Evolutionary conservation across 53 echinoderm and acorn worm species (phyloP), one percentile per base, ranked within the genome.

Genomic region (Glandiceps talaboti): DNA sequence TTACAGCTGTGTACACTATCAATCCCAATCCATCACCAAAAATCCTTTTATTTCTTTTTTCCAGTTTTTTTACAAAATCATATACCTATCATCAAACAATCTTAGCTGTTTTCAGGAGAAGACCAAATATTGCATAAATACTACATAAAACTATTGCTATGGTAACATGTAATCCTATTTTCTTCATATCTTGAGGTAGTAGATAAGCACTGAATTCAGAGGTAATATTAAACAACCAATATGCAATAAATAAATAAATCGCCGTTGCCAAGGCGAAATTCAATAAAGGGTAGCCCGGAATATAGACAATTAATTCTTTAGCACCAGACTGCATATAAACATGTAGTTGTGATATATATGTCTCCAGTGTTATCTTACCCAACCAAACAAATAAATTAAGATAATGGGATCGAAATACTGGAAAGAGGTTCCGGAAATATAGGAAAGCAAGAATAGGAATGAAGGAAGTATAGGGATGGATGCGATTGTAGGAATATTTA

Each of bases 301-400:
- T 82, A 82, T 88, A 93, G 27, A 88, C 85, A 30, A 93, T 93
- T 14, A 87, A 76, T 29, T 83, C 74, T 25, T 73, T 87, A 28
- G 92, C 90, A 32, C 73, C 82, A 33, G 64, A 82, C 85, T 92
- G 92, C 84, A 93, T 81, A 80, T 89, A 89, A 76, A 93, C 80
- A 77, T 93, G 93, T 14, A 90, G 79, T 76, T 93, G 93, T 0
- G 88, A 82, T 82, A 93, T 93, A 75, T 93, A 93, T 0, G 93
- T 93, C 77, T 93, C 93, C 10, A 93, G 80, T 27, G 93, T 93
- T 74, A 93, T 90, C 84, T 87, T 92, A 0, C 92, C 93, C 0
- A 93, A 86, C 82, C 88, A 93, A 10, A 86, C 88, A 72, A 93
- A 90, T 29, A 93, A 82, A 28, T 82, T 82, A 28, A 93, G 82